Evolutionary conservation across 1,140 invertebrate genomes (phyloP), one percentile per base, ranked within the genome.

Genomic region (Hestina assimilis): DNA sequence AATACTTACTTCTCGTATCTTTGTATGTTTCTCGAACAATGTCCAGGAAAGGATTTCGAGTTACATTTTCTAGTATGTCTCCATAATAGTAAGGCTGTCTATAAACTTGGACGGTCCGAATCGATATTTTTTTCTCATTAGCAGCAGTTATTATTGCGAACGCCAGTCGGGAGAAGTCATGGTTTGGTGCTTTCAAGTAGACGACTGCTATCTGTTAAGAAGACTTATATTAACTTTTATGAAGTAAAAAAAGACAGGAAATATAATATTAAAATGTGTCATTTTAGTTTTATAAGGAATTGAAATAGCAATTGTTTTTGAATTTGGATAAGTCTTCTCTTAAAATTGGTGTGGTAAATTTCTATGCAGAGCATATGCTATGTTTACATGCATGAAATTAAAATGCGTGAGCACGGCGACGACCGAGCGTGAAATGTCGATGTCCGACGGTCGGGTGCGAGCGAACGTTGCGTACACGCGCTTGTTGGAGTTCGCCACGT

Each of bases 401-500:
- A 96, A 96, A 15, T 92, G 91, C 26, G 92, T 87, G 12, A 97
- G 83, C 4, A 97, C 91, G 1, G 96, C 93, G 9, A 94, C 93
- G 0, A 97, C 95, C 0, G 95, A 96, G 75, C 96, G 95, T 5
- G 95, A 97, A 33, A 98, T 97, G 80, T 97, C 96, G 11, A 94
- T 96, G 71, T 97, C 96, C 0, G 97, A 97, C 0, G 97, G 97
- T 38, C 95, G 91, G 0, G 97, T 99, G 45, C 98, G 90, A 0
- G 96, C 95, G 81, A 99, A 99, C 2, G 97, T 99, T 8, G 96
- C 93, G 85, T 96, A 99, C 61, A 95, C 91, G 7, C 82, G 87
- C 78, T 98, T 98, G 82, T 97, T 94, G 3, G 95, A 96, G 15
- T 94, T 95, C 69, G 95, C 94, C 40, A 93, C 93, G 83, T 96